Base-by-base conservation (phyloP, 2,888 invertebrate species). In the Eupithecia centaureata region DNA sequence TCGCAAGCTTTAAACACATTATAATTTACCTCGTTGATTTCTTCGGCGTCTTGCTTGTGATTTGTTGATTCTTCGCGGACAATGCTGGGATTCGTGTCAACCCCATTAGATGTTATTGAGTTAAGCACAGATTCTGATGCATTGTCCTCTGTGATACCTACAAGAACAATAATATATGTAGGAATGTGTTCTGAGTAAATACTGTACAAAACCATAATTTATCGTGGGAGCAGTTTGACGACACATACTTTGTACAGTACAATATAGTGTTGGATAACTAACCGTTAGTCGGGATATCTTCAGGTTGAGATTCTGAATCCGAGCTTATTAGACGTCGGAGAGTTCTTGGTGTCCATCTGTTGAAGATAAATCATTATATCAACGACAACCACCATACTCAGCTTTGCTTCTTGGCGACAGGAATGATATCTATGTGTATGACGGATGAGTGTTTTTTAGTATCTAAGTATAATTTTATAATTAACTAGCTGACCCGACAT, bases 301-400 rank as follows among this genome's bases (percentile, higher is more conserved):
- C 86, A 10, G 75, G 65, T 10, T 82, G 76, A 7, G 84, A 76
- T 64, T 90, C 89, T 0, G 90, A 87, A 67, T 90, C 89, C 0
- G 88, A 79, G 66, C 90, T 91, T 66, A 92, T 80, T 28, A 92
- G 76, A 8, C 90, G 85, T 13, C 89, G 86, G 54, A 92, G 76
- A 1, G 87, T 86, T 76, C 81, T 84, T 28, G 91, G 91, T 7
- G 91, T 91, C 89, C 91, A 92, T 65, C 92, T 92, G 76, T 28
- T 75, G 77, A 64, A 25, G 2, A 1, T 61, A 42, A 18, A 38
- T 38, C 38, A 38, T n/a, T 7, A 7, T 0, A 38, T 7, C n/a
- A 42, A 2, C 15, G 38, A 13, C 7, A 18, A 42, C n/a, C n/a
- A n/a, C n/a, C n/a, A n/a, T n/a, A n/a, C n/a, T n/a, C n/a, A n/a